Percentiles rank a stretch among this genome's conserved stretches.
Conservation (phyloP, 2,888 invertebrate genomes). For the Chymomyza caudatula region DNA sequence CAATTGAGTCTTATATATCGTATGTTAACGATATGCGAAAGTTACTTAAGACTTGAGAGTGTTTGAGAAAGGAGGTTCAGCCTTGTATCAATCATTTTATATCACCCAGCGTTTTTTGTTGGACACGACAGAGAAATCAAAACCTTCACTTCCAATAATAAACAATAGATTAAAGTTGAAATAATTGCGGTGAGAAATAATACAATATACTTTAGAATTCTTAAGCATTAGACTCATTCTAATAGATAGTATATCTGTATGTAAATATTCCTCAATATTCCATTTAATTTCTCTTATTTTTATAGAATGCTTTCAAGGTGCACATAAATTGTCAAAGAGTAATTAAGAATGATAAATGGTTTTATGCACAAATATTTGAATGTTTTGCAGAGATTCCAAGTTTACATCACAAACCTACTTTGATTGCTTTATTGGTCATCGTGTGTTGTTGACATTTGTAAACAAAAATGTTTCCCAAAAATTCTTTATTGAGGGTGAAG, state of each 20-base stretch:
- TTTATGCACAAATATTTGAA: neutral
- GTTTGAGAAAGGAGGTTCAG: too few relatives aligned
- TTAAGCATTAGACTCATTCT: too few relatives aligned
- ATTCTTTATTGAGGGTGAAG: conserved; percentile 60
- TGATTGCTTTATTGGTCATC: neutral
- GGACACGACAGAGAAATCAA: too few relatives aligned
- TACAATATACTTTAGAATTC: neutral
- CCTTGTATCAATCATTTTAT: too few relatives aligned
- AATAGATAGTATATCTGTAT: too few relatives aligned
- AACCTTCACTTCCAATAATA: too few relatives aligned
- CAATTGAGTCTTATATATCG: too few relatives aligned
- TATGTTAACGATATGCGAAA: too few relatives aligned
- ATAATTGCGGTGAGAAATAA: too few relatives aligned
- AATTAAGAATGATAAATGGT: neutral
- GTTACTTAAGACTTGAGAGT: too few relatives aligned
- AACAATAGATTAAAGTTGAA: too few relatives aligned
- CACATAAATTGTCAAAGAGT: neutral
- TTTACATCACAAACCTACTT: conserved; percentile 6
- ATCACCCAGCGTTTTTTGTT: too few relatives aligned
- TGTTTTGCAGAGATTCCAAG: neutral
- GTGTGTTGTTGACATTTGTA: neutral
- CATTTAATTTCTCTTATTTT: neutral
- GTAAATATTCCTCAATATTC: neutral
- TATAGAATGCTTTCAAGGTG: neutral
- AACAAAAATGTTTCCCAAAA: neutral